These are phyloP conservation scores for Euborellia annulipes DNA, from an alignment of 1,140 invertebrate genomes.

Conservation along the genomic window DNA sequence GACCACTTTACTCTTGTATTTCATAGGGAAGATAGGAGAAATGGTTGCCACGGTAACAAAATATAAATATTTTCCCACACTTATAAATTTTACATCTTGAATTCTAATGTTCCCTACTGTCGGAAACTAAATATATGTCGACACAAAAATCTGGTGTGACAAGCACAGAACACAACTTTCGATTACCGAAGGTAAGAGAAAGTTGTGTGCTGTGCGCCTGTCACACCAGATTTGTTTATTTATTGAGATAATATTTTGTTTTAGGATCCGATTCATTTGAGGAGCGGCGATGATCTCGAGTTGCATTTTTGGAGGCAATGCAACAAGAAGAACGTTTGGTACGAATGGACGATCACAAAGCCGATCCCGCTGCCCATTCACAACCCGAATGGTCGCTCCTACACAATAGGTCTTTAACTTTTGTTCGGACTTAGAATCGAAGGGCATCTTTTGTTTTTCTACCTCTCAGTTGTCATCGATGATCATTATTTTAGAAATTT, in stretches of 20 bases:
- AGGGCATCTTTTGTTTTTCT: too few relatives aligned
- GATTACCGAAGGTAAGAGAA: not conserved
- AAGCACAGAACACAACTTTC: not conserved
- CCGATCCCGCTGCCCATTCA: slow-evolving; percentile 50
- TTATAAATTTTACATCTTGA: not conserved
- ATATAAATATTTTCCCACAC: too few relatives aligned
- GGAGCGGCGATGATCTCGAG: slow-evolving; percentile 48
- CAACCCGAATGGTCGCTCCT: slow-evolving; percentile 66
- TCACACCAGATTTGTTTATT: not conserved
- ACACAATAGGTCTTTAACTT: slow-evolving; percentile 44
- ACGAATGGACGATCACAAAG: slow-evolving; percentile 76
- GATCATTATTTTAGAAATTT: too few relatives aligned
- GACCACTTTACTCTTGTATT: too few relatives aligned
- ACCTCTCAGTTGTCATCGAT: too few relatives aligned
- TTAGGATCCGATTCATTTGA: slow-evolving; percentile 58
- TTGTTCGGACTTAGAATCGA: too few relatives aligned
- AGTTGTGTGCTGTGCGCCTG: not conserved
- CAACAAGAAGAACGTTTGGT: slow-evolving; percentile 75
- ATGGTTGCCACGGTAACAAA: too few relatives aligned
- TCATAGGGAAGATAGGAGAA: too few relatives aligned
- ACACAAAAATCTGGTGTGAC: not conserved
- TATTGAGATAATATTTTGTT: slow-evolving; percentile 18
- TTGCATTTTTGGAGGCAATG: slow-evolving; percentile 79
- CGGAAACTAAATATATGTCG: not conserved
- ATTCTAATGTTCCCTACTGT: not conserved